Base-by-base conservation (phyloP, 1,140 invertebrate genomes). In the Drosophila nannoptera region DNA sequence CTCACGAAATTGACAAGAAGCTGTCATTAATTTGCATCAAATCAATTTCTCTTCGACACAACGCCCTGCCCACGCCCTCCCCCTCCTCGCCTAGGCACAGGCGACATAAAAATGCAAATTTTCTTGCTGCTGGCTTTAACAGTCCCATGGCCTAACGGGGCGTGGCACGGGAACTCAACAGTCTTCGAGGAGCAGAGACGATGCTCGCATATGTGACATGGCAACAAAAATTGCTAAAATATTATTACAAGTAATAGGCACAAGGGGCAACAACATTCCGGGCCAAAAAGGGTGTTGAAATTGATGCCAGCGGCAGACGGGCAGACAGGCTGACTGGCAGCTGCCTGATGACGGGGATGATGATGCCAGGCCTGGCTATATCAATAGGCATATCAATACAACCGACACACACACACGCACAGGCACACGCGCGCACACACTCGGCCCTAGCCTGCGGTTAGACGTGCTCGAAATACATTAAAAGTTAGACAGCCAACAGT, bases 21-120 rank as follows among this genome's bases (percentile, higher is more conserved):
- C 81, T 86, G 81, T 86, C 81, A 86, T 86, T 86, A 86, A 86
- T 86, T 86, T 86, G 81, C 81, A 86, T 86, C 81, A 86, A 86
- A 86, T 86, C 81, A 86, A 84, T 86, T 86, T 84, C 74, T 55
- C 63, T 81, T 77, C 73, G 81, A 78, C 78, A 86, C 73, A 77
- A 22, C 81, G 45, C 40, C 71, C 50, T 59, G 43, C 31, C 14
- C 29, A 9, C 22, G 29, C 9, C 38, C 33, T 50, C 36, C 4
- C 11, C 29, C 9, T 49, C 12, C 54, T 69, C 53, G 58, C 58
- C 66, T 78, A 69, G 67, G 29, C 61, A 50, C 63, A 62, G 62
- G 76, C 58, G 42, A 75, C 80, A 84, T 86, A 75, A 86, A 86
- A 86, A 86, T 86, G 81, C 74, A 86, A 86, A 86, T 86, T 77